These are phyloP conservation scores for Coregonus ussuriensis DNA, from an alignment of 2,797 vertebrate genomes.

Conservation along the genomic window DNA sequence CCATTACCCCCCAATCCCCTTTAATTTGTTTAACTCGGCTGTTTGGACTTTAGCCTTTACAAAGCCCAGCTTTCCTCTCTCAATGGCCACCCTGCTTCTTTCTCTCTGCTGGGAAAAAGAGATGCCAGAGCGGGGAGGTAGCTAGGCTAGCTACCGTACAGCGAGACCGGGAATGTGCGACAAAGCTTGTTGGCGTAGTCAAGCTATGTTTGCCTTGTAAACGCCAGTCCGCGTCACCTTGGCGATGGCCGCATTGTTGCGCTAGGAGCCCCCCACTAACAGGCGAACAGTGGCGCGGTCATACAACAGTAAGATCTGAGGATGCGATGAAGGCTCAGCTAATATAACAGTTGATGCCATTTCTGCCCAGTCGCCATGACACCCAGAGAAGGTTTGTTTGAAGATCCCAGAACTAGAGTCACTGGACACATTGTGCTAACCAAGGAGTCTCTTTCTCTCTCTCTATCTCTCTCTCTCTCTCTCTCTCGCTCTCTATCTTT, in stretches of 20 bases:
- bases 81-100: not conserved
- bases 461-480: conserved; percentile 39
- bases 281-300: conserved; percentile 74
- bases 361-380: conserved; percentile 84
- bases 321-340: conserved; percentile 84
- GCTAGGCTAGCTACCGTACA: conserved; percentile 17
- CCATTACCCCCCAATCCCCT: conserved; percentile 9
- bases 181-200: conserved; percentile 54
- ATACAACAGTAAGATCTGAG: conserved; percentile 77
- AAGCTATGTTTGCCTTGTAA: conserved; percentile 83
- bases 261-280: conserved; percentile 82
- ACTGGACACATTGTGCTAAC: conserved; percentile 74
- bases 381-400: conserved; percentile 87
- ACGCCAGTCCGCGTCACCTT: conserved; percentile 75
- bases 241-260: conserved; percentile 84
- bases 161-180: conserved; percentile 53
- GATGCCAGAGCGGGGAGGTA: conserved; percentile 31
- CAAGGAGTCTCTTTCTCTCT: conserved; percentile 61
- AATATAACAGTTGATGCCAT: conserved; percentile 82
- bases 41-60: conserved; percentile 5
- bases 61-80: conserved; percentile 5
- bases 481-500: not conserved
- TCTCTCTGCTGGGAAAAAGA: conserved; percentile 1
- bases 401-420: conserved; percentile 90
- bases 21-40: conserved; percentile 2